A percentile compares a stretch with the other conserved stretches of the same genome.
These are phyloP conservation scores for Lepidocyrtinus sp. DNA, from an alignment of 2,888 invertebrate genomes.

Conservation along the genomic window DNA sequence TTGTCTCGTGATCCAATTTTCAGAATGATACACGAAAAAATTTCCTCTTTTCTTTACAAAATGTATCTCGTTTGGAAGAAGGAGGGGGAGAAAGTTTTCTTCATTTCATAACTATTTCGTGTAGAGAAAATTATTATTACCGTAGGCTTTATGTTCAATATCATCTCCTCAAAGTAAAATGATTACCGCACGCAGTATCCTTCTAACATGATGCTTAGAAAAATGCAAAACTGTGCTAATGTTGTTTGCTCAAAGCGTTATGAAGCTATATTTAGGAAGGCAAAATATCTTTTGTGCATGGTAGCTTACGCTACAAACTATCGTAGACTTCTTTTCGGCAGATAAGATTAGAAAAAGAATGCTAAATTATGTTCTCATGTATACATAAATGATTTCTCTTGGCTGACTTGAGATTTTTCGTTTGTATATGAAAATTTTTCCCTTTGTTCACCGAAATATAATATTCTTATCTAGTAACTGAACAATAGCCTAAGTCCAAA, in stretches of 20 bases:
- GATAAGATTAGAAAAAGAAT: background rate
- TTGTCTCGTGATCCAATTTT: too few relatives aligned
- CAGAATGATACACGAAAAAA: too few relatives aligned
- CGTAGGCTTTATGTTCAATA: constrained; percentile 1
- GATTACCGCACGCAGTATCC: too few relatives aligned
- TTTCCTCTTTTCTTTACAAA: too few relatives aligned
- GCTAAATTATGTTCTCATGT: background rate
- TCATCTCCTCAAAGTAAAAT: constrained; percentile 11
- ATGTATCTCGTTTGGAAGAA: constrained; percentile 8
- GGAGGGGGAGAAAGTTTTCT: constrained; percentile 25
- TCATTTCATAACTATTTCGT: constrained; percentile 35
- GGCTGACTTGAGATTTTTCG: background rate
- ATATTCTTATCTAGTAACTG: background rate
- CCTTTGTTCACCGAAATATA: background rate
- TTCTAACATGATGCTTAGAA: background rate
- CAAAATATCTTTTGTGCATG: too few relatives aligned
- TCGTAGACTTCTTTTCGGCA: background rate
- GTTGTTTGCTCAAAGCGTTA: constrained; percentile 20
- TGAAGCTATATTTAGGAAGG: background rate
- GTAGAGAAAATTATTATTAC: constrained; percentile 28
- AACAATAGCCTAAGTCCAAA: background rate
- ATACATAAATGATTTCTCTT: background rate
- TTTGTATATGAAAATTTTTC: background rate
- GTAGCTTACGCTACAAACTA: background rate
- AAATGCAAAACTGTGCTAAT: constrained; percentile 37